Evolutionary conservation across 2,888 invertebrate genomes (phyloP).

Genomic region (Schrankia costaestrigalis): DNA sequence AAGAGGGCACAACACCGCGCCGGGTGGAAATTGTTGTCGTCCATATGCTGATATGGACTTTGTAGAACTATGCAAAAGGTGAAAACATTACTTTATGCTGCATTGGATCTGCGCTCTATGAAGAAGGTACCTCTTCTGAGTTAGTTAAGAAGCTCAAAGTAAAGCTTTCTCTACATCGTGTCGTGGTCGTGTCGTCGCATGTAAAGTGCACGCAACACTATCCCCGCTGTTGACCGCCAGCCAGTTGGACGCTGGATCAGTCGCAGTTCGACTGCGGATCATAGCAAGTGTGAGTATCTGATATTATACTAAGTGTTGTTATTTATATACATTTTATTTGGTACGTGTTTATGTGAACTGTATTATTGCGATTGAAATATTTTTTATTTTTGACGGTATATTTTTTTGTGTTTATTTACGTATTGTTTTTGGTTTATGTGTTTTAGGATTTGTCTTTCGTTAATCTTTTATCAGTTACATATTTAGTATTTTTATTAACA

Average conservation of each 20-base stretch:
- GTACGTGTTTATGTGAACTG: background rate
- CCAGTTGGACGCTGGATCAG: background rate
- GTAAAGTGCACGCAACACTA: constrained; percentile 14
- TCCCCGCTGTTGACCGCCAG: constrained; percentile 9
- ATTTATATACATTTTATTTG: background rate
- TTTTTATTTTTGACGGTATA: too few species aligned
- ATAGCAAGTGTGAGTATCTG: constrained; percentile 5
- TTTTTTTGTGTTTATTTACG: too few species aligned
- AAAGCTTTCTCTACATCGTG: background rate
- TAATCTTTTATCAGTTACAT: too few species aligned
- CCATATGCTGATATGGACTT: too few species aligned
- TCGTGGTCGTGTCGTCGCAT: constrained; percentile 17
- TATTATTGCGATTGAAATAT: background rate
- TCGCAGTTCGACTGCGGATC: constrained; percentile 9
- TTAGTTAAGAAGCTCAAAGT: background rate
- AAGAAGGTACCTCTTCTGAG: too few species aligned
- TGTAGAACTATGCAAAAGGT: too few species aligned
- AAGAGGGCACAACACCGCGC: too few species aligned
- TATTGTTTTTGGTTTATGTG: too few species aligned
- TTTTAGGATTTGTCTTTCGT: too few species aligned
- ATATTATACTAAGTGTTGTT: background rate
- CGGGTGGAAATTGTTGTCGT: too few species aligned
- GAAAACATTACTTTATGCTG: too few species aligned
- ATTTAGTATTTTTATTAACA: too few species aligned
- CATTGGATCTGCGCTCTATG: background rate